These are phyloP conservation scores for Monarcha castaneiventris DNA, from an alignment of 2,113 vertebrate species.

Conservation along the genomic window DNA sequence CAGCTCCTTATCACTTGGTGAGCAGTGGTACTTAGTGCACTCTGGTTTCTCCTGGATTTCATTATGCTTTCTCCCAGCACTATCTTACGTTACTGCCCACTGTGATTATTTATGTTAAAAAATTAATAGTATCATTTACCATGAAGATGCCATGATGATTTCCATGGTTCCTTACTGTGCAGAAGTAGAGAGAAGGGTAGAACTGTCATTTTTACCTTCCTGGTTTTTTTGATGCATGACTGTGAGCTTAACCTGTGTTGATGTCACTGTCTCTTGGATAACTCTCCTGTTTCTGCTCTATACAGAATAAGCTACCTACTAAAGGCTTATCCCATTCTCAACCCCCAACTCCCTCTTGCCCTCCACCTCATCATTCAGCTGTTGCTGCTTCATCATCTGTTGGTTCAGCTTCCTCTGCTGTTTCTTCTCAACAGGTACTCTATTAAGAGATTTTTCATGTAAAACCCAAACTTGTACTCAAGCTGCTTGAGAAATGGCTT, in stretches of 20 bases:
- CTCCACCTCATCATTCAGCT: slow-evolving; percentile 76
- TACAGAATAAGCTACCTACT: slow-evolving; percentile 74
- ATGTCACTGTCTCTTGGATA: slow-evolving; percentile 10
- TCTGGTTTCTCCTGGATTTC: neutral
- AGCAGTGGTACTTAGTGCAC: neutral
- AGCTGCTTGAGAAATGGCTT: neutral
- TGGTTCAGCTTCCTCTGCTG: slow-evolving; percentile 64
- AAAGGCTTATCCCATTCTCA: slow-evolving; percentile 69
- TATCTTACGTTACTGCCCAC: neutral
- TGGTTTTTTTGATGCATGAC: neutral
- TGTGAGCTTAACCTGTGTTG: neutral
- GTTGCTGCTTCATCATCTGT: slow-evolving; percentile 72
- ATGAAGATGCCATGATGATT: neutral
- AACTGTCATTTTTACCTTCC: neutral
- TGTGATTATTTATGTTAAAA: neutral
- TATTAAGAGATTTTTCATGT: slow-evolving; percentile 33
- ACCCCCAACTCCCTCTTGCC: slow-evolving; percentile 68
- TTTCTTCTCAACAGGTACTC: slow-evolving; percentile 77
- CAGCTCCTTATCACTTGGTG: neutral
- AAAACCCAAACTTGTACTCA: neutral
- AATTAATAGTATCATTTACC: neutral
- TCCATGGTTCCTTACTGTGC: neutral
- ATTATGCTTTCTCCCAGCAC: neutral
- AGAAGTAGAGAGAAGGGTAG: neutral
- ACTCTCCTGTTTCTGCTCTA: slow-evolving; percentile 73